Evolutionary conservation across 2,113 vertebrate genomes (phyloP), one percentile per base, ranked within the genome.

Genomic region (Tricholaema leucomelas): DNA sequence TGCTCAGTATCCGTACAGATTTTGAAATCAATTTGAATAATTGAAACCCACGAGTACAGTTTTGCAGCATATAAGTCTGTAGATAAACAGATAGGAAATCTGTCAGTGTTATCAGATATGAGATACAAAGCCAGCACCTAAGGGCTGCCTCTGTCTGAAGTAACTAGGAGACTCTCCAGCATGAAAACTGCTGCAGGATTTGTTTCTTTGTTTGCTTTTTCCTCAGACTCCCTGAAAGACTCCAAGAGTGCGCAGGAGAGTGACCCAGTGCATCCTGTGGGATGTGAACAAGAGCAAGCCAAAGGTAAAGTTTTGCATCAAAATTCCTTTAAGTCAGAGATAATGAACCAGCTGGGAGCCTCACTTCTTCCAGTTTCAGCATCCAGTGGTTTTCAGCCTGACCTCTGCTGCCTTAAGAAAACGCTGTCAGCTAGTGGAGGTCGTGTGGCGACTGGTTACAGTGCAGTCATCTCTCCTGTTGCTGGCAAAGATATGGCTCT

Each of bases 151-250:
- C 25, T 61, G 21, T 77, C 66, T 35, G 67, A 60, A 79, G 42
- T 28, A 73, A 36, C 52, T 79, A 13, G 50, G 30, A 50, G 80
- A 28, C 44, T 85, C 85, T 69, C 77, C 55, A 52, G 50, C 42
- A 44, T 23, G 67, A 75, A 93, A 94, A 36, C 10, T 7, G 6
- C 92, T 55, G 64, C 77, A 74, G 79, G 38, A 12, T 90, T 88
- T 46, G 17, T 72, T 76, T 85, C 55, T 80, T 92, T 94, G 12
- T 23, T 97, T 96, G 33, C 65, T 94, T 89, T 70, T 85, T 31
- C 86, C n/a, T 89, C 94, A 97, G 97, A 96, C 74, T 94, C 96
- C 71, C 61, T 44, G 77, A 87, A 97, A 91, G 94, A 92, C 67
- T 86, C 94, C 44, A 91, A 84, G 91, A 81, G 63, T 13, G 19